phyloP scores from a whole-genome alignment of 1,140 invertebrate genomes.

The Platyscapa corneri region DNA sequence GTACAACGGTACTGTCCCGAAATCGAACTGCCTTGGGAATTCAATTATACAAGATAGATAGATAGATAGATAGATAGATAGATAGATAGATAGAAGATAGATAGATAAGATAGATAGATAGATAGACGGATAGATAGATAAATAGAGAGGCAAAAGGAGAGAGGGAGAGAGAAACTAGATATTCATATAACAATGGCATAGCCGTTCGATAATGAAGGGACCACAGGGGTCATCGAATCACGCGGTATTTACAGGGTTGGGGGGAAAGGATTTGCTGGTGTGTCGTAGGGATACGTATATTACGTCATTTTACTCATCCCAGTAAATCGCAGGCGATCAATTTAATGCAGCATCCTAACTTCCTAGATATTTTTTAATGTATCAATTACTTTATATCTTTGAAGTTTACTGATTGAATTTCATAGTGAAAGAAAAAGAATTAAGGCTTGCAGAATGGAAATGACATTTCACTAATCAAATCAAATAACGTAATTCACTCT shows the following conservation, averaged over 20 bases:
- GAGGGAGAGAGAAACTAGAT: neutral
- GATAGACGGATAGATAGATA: too few species aligned
- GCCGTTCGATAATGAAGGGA: slow-evolving; percentile 64
- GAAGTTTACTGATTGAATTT: neutral
- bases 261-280: neutral
- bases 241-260: slow-evolving; percentile 63
- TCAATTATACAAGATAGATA: slow-evolving; percentile 67
- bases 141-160: slow-evolving; percentile 1
- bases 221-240: slow-evolving; percentile 63
- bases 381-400: neutral
- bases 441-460: too few species aligned
- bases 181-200: slow-evolving; percentile 63
- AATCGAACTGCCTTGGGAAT: slow-evolving; percentile 65
- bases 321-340: neutral
- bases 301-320: neutral
- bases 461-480: too few species aligned
- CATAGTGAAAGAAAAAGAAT: too few species aligned
- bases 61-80: too few species aligned
- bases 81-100: too few species aligned
- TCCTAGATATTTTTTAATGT: neutral
- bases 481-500: too few species aligned
- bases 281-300: neutral
- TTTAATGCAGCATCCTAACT: neutral
- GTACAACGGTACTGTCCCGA: slow-evolving; percentile 50
- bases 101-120: too few species aligned